Evolutionary conservation across 1,140 invertebrate species (phyloP), one percentile per base, ranked within the genome.

Genomic region (Oreohelix idahoensis): DNA sequence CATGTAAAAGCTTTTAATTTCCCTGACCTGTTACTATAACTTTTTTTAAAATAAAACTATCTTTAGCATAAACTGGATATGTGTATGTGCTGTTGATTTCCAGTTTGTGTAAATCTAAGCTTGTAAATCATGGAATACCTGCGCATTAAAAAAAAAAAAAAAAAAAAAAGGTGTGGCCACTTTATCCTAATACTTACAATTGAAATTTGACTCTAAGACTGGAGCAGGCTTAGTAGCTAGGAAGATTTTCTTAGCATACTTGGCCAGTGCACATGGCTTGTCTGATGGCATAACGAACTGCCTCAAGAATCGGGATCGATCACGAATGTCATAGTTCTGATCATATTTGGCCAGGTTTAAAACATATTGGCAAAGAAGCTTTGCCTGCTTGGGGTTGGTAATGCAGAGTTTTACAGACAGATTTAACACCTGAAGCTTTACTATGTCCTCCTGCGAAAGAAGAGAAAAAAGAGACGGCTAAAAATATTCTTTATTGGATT

Each of bases 281-380:
- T 92, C 90, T 53, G 88, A 89, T 10, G 91, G 91, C 23, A 92
- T 49, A 5, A 98, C 95, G 86, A 99, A 96, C 45, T 96, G 95
- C 36, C 95, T 94, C 29, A 99, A 93, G 88, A 99, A 96, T 35
- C 98, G 93, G 2, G 97, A 96, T 0, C 98, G 94, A 93, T 99
- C 99, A 58, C 99, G 94, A 63, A 99, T 98, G 93, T 99, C 98
- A 90, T 99, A 99, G 92, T 98, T 99, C 77, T 96, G 95, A 94
- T 99, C 99, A 92, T 99, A 99, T 88, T 98, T 97, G 0, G 99
- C 98, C 88, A 99, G 93, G 89, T 97, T 97, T 85, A 99, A 96
- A 8, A 99, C 95, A 92, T 99, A 99, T 89, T 97, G 96, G 90
- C 97, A 97, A 58, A 99, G 94, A 13, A 97, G 93, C 81, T 95